Conservation (phyloP, 2,888 invertebrate species). For the Calameuta pallipes region DNA sequence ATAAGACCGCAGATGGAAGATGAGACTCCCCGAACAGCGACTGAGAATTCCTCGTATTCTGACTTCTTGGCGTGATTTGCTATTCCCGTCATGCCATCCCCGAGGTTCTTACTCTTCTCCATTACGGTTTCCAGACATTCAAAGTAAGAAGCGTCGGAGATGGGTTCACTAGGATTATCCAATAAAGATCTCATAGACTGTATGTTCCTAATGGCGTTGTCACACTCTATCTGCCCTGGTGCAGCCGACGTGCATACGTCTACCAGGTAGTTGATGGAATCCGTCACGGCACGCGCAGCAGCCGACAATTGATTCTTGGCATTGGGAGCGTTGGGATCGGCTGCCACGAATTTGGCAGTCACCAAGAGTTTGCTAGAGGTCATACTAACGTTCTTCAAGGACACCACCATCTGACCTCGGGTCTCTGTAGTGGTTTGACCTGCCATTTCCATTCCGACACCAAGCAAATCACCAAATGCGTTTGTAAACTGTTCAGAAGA, state of each 20-base stretch:
- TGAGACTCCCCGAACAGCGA: conserved; percentile 85
- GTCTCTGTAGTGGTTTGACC: conserved; percentile 80
- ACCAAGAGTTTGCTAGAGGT: conserved; percentile 87
- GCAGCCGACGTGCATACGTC: conserved; percentile 89
- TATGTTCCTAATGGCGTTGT: conserved; percentile 93
- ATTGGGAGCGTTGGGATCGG: conserved; percentile 90
- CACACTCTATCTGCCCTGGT: conserved; percentile 97
- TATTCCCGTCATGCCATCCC: conserved; percentile 95
- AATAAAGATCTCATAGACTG: conserved; percentile 86
- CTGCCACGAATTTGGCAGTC: conserved; percentile 89
- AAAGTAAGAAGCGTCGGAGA: conserved; percentile 90
- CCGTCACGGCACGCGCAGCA: conserved; percentile 91
- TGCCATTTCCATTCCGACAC: conserved; percentile 86
- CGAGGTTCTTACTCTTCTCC: conserved; percentile 85
- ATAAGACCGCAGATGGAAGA: conserved; percentile 90
- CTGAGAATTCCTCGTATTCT: conserved; percentile 86
- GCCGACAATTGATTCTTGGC: conserved; percentile 89
- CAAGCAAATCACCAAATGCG: conserved; percentile 82
- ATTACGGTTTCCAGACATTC: conserved; percentile 93
- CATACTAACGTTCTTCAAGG: conserved; percentile 87
- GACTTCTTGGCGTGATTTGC: conserved; percentile 90
- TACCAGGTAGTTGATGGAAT: conserved; percentile 91
- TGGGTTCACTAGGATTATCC: conserved; percentile 87
- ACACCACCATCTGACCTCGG: conserved; percentile 85
- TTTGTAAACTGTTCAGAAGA: conserved; percentile 82